phyloP scores from a whole-genome alignment of 2,888 invertebrate species.

The Priocnemis perturbator region DNA sequence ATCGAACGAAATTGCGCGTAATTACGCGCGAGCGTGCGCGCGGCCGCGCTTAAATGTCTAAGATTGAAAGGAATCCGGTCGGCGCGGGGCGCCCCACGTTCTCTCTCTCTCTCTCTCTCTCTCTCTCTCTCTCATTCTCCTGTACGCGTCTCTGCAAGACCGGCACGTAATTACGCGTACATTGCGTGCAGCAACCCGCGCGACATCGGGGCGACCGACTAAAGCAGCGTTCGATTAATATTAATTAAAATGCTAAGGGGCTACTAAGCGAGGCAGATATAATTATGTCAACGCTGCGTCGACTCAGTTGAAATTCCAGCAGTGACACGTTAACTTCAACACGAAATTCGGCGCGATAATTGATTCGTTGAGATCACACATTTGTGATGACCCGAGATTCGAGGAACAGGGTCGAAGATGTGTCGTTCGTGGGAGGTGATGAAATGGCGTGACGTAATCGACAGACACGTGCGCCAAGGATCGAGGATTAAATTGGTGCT shows the following conservation, averaged over 20 bases:
- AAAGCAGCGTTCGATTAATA: conserved; percentile 68
- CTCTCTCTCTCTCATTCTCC: conserved; percentile 10
- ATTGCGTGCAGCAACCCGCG: conserved; percentile 39
- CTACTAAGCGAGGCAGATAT: conserved; percentile 38
- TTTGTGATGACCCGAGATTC: too few relatives aligned
- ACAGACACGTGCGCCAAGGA: conserved; percentile 1
- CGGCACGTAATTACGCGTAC: conserved; percentile 58
- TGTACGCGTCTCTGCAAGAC: conserved; percentile 1
- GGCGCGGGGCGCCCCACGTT: conserved; percentile 35
- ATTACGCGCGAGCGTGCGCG: conserved; percentile 54
- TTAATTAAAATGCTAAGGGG: conserved; percentile 66
- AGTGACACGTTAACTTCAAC: neutral
- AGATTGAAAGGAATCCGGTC: conserved; percentile 63
- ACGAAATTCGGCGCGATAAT: conserved; percentile 2
- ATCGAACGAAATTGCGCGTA: conserved; percentile 64
- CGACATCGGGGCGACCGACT: conserved; percentile 54
- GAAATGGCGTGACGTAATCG: conserved; percentile 5
- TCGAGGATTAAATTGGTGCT: too few relatives aligned
- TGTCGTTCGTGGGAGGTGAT: neutral
- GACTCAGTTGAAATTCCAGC: neutral
- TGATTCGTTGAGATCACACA: too few relatives aligned
- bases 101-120: conserved; percentile 23
- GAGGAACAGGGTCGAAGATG: neutral
- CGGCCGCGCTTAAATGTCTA: conserved; percentile 51
- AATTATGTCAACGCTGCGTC: conserved; percentile 41